phyloP scores from a whole-genome alignment of 92 coral and sea anemone species.

The Actinostola sp. region DNA sequence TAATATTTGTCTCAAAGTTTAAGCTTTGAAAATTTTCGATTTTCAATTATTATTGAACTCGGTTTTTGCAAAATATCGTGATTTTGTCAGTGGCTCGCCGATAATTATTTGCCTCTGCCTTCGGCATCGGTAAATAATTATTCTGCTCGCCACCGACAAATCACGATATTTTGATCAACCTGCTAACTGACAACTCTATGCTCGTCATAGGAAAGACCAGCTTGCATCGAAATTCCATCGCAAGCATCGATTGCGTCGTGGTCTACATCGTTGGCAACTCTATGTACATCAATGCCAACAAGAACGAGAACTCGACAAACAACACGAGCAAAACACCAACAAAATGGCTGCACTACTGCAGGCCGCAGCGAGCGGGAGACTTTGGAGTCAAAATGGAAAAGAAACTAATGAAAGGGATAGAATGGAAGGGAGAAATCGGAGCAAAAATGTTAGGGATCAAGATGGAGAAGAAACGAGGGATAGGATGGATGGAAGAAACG shows the following conservation, averaged over 20 bases:
- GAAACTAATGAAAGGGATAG: slow-evolving; percentile 19
- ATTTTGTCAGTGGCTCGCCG: too few species aligned
- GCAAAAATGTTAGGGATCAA: slow-evolving; percentile 6
- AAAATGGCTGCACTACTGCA: slow-evolving; percentile 91
- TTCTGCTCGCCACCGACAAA: too few species aligned
- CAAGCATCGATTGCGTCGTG: slow-evolving; percentile 60
- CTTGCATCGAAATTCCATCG: slow-evolving; percentile 70
- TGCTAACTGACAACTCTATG: too few species aligned
- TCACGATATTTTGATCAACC: too few species aligned
- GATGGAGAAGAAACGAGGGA: slow-evolving; percentile 27
- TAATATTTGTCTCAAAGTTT: too few species aligned
- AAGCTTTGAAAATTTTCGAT: too few species aligned
- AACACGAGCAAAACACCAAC: slow-evolving; percentile 75
- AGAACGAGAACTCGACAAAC: slow-evolving; percentile 65
- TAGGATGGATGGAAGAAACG: slow-evolving; percentile 10
- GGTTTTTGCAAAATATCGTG: too few species aligned
- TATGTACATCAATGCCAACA: slow-evolving; percentile 71
- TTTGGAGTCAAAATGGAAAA: slow-evolving; percentile 73
- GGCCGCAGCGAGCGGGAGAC: slow-evolving; percentile 91
- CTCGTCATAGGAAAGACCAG: slow-evolving; percentile 74
- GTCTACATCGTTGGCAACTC: slow-evolving; percentile 74
- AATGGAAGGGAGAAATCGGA: slow-evolving; percentile 25
- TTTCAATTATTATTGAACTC: too few species aligned
- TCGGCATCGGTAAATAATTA: too few species aligned
- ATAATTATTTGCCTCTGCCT: too few species aligned